Evolutionary conservation across 2,888 invertebrate genomes (phyloP).

Genomic region (Ophonus ardosiacus): DNA sequence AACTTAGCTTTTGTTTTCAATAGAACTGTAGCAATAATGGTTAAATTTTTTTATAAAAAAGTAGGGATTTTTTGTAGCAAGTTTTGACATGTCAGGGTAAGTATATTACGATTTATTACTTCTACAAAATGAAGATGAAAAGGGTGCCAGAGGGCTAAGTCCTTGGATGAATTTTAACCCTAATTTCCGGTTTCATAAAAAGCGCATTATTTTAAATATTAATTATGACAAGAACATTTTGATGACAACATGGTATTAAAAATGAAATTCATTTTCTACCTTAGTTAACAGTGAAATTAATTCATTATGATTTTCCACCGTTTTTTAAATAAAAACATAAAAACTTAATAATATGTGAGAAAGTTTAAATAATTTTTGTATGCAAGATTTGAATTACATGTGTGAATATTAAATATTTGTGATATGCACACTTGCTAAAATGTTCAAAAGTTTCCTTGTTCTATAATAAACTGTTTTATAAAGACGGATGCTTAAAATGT

Average conservation of each 20-base stretch:
- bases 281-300: too few species aligned
- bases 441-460: too few species aligned
- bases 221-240: constrained; percentile 31
- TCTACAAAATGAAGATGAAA: constrained; percentile 44
- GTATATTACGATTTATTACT: constrained; percentile 40
- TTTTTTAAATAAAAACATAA: too few species aligned
- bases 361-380: too few species aligned
- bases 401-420: too few species aligned
- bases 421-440: too few species aligned
- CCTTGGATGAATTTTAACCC: constrained; percentile 30
- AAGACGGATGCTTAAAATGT: too few species aligned
- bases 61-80: constrained; percentile 41
- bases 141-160: constrained; percentile 28
- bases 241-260: neutral
- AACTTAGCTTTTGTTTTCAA: constrained; percentile 23
- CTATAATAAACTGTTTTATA: too few species aligned
- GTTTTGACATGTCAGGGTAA: constrained; percentile 29
- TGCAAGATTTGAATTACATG: too few species aligned
- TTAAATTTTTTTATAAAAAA: constrained; percentile 34
- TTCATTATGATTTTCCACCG: too few species aligned
- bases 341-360: too few species aligned
- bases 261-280: neutral
- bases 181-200: constrained; percentile 24
- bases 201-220: constrained; percentile 40
- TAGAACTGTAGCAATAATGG: constrained; percentile 40